Base-by-base conservation (phyloP, 2,797 vertebrate genomes). In the Hippoglossus hippoglossus region DNA sequence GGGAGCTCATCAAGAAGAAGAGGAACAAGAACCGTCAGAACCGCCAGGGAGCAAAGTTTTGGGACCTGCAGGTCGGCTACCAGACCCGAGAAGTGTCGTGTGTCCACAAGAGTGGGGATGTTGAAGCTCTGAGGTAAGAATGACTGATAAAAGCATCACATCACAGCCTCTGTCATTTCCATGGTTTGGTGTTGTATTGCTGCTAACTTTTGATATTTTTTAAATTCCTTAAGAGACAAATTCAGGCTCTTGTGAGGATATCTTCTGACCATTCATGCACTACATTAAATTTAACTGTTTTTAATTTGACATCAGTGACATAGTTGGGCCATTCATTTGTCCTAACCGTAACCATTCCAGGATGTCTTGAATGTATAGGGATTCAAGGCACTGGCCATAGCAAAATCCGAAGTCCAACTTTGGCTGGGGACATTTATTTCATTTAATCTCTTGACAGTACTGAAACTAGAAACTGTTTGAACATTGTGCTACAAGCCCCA, bases 1-100 rank as follows among this genome's bases (percentile, higher is more conserved):
- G 92, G 0, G 97, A 99, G 44, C 95, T 98, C n/a, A 96, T 98
- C 73, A 97, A 98, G 87, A 98, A 96, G 80, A 99, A 97, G 84
- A 96, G 97, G 67, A 98, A 91, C 46, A 93, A 95, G 64, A 99
- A 98, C 66, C 94, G 96, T 1, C 96, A 97, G 84, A 98, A 96
- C 79, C 95, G 97, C 0, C 97, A 96, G 0, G 97, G 98, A 75
- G 96, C 95, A 81, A 97, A 95, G 90, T 96, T 95, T 36, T 98
- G 97, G 96, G 96, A 98, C 82, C 94, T 99, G 66, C 96, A 98
- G 80, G 96, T 99, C 11, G 97, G 98, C 0, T 98, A 96, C 89
- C 98, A 99, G 93, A 98, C 96, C 63, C 93, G 98, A 62, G 94
- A 97, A 70, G 95, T 98, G 53, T 93, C 87, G 1, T 99, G 98